Base-by-base conservation (phyloP, 2,888 invertebrate genomes). In the Drymonia ruficornis region DNA sequence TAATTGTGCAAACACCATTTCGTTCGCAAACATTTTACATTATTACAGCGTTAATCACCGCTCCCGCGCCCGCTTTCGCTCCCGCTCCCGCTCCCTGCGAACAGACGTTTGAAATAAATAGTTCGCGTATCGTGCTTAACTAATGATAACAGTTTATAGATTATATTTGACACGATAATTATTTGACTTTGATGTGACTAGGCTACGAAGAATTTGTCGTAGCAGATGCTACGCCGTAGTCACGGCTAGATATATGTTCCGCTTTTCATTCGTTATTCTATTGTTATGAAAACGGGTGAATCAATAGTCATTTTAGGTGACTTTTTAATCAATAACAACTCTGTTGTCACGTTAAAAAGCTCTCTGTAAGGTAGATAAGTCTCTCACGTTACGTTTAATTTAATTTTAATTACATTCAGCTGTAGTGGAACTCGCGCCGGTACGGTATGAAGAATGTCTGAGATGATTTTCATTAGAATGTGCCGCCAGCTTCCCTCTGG, bases 401-500 rank as follows among this genome's bases (percentile, higher is more conserved):
- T 16, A 16, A n/a, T 40, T 16, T 40, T 15, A 16, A 40, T 40
- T 40, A 40, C 15, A 16, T 16, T 38, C 7, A 8, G n/a, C 16
- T 15, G 40, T 40, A 40, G 16, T 9, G 16, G 40, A 16, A 16
- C 16, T 40, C 16, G 8, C 16, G 9, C 40, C 16, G 16, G 40
- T 16, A n/a, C 16, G 7, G 8, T 16, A 16, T 40, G 40, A 40
- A 16, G 40, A 2, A 40, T 16, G 16, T 40, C 40, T 40, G 16
- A 40, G 40, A 40, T 40, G 40, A 40, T 16, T 40, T 40, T 40
- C 16, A 40, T 40, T 40, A 40, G 40, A 40, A 16, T 11, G 16
- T 40, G 40, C 2, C 40, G 40, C n/a, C 40, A 16, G 9, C 40
- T 40, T 2, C 8, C 16, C 40, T 9, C n/a, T 36, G 36, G 12